Evolutionary conservation across 2,113 vertebrate genomes (phyloP).

Genomic region (Etia nguti): DNA sequence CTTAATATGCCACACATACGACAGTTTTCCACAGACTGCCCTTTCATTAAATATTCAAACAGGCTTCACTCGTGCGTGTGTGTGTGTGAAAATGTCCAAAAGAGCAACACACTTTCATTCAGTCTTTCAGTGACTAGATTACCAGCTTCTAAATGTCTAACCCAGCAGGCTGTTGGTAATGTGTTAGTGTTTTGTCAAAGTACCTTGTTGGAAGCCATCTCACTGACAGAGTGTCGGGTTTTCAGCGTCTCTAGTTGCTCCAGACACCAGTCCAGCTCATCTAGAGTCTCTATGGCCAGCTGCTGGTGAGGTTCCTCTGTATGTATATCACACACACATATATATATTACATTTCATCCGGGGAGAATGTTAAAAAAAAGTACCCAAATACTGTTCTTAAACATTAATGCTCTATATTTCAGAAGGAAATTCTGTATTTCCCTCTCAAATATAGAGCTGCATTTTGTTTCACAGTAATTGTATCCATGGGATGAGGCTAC

Average conservation of each 20-base stretch:
- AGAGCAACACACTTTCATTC: background rate
- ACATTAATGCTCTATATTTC: background rate
- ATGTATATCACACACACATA: background rate
- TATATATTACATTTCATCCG: background rate
- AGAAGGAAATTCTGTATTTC: background rate
- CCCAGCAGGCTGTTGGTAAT: background rate
- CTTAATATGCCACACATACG: background rate
- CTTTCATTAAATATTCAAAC: background rate
- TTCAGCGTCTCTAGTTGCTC: slow-evolving; percentile 92
- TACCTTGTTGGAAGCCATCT: slow-evolving; percentile 83
- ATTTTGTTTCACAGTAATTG: background rate
- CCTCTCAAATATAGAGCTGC: background rate
- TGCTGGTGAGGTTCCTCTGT: slow-evolving; percentile 85
- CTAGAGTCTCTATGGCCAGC: slow-evolving; percentile 85
- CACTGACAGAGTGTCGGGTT: slow-evolving; percentile 82
- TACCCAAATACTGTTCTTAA: background rate
- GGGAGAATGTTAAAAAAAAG: background rate
- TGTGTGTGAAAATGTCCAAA: background rate
- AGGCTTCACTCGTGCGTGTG: background rate
- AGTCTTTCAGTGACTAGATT: background rate
- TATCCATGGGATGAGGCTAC: background rate
- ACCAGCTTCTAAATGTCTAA: background rate
- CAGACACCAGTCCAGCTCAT: slow-evolving; percentile 95
- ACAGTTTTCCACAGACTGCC: background rate
- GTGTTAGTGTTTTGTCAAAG: background rate